A percentile compares a stretch with the other conserved stretches of the same genome.
Conservation (phyloP, 2,888 invertebrate species). For the Adelphocoris suturalis region DNA sequence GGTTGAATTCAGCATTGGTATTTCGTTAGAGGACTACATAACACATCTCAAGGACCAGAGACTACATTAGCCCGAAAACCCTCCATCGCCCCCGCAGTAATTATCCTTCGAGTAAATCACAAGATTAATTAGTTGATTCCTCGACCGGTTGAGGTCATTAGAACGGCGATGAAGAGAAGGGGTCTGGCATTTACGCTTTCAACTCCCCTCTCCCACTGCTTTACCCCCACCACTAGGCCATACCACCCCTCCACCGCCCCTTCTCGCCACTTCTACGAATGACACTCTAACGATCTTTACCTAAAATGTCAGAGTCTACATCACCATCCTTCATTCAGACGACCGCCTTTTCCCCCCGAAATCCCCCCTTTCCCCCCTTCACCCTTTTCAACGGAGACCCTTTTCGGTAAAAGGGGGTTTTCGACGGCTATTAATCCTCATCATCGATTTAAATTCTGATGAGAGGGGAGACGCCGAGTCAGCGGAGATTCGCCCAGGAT, state of each 20-base stretch:
- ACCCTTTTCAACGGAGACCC: neutral
- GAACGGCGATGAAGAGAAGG: constrained; percentile 57
- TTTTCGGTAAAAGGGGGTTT: neutral
- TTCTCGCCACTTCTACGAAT: constrained; percentile 41
- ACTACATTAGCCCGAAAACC: constrained; percentile 10
- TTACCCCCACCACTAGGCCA: neutral
- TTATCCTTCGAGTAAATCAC: constrained; percentile 73
- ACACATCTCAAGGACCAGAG: neutral
- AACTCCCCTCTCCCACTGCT: constrained; percentile 7
- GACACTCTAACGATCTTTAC: constrained; percentile 68
- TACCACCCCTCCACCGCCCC: neutral
- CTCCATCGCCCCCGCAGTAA: constrained; percentile 47
- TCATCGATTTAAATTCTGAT: constrained; percentile 43
- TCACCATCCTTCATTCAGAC: constrained; percentile 48
- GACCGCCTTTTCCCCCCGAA: neutral
- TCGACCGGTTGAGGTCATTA: constrained; percentile 62
- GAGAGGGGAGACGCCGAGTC: constrained; percentile 33
- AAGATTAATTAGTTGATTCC: constrained; percentile 74
- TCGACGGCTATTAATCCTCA: constrained; percentile 50
- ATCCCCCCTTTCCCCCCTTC: neutral
- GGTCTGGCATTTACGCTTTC: constrained; percentile 67
- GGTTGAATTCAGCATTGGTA: neutral
- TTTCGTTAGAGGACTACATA: neutral
- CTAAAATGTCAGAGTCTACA: constrained; percentile 64
- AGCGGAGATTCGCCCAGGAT: constrained; percentile 29